Evolutionary conservation across 2,113 vertebrate species (phyloP).

Genomic region (Perca flavescens): DNA sequence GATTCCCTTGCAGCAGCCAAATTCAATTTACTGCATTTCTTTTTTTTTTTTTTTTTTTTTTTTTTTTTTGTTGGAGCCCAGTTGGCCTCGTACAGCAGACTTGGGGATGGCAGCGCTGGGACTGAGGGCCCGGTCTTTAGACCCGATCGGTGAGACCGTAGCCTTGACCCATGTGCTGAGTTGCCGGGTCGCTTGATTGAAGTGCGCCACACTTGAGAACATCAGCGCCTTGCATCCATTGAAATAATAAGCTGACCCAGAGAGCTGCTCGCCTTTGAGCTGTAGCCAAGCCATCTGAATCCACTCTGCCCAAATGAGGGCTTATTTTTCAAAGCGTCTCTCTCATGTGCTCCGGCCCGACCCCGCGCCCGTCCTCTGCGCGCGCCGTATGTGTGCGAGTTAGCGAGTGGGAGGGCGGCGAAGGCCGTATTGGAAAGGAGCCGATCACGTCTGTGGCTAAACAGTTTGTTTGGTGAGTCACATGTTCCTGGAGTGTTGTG

Average conservation of each 20-base stretch:
- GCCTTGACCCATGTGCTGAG: slow-evolving; percentile 77
- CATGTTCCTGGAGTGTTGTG: slow-evolving; percentile 70
- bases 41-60: background rate
- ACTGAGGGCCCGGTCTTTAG: slow-evolving; percentile 17
- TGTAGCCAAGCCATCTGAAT: slow-evolving; percentile 87
- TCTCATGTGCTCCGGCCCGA: slow-evolving; percentile 75
- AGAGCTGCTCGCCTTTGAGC: slow-evolving; percentile 84
- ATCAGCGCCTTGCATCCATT: slow-evolving; percentile 82
- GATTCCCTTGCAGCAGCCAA: slow-evolving; percentile 81
- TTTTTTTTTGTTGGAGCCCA: background rate
- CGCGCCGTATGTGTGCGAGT: slow-evolving; percentile 47
- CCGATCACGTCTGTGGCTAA: slow-evolving; percentile 71
- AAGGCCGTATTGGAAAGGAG: slow-evolving; percentile 58
- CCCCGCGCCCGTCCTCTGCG: slow-evolving; percentile 70
- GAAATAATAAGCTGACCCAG: slow-evolving; percentile 86
- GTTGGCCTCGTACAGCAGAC: slow-evolving; percentile 30
- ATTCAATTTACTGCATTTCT: slow-evolving; percentile 71
- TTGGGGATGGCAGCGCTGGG: background rate
- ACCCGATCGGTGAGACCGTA: slow-evolving; percentile 59
- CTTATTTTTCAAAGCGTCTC: slow-evolving; percentile 86
- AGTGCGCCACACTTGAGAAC: slow-evolving; percentile 83
- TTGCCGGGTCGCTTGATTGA: slow-evolving; percentile 78
- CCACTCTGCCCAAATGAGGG: slow-evolving; percentile 87
- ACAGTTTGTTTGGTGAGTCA: slow-evolving; percentile 77
- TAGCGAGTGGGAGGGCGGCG: slow-evolving; percentile 40